Evolutionary conservation across 2,113 vertebrate genomes (phyloP).

Genomic region (Spheniscus mendiculus): DNA sequence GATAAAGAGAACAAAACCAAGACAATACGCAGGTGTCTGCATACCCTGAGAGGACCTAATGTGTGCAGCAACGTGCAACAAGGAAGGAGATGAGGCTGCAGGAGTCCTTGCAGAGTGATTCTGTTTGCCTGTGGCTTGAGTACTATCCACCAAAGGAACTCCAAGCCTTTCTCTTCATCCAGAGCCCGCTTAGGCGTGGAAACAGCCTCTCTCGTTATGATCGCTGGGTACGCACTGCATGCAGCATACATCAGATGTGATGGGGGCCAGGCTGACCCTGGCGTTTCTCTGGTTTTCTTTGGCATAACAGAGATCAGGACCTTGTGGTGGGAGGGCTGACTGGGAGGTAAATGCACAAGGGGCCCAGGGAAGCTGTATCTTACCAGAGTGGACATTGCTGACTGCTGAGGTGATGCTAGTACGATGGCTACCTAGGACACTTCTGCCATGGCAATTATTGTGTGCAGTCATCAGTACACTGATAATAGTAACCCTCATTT

Average conservation of each 20-base stretch:
- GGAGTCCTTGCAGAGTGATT: background rate
- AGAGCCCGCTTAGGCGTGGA: background rate
- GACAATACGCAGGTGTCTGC: background rate
- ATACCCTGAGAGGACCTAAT: background rate
- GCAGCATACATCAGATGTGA: background rate
- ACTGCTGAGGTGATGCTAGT: background rate
- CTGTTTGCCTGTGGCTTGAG: background rate
- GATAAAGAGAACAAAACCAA: background rate
- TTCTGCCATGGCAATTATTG: background rate
- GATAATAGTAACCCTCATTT: fast-evolving
- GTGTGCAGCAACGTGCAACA: background rate
- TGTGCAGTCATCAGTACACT: background rate
- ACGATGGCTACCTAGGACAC: background rate
- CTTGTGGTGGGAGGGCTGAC: background rate
- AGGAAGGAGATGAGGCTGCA: background rate
- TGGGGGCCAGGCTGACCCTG: background rate
- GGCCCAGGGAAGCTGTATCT: background rate
- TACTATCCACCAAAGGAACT: background rate
- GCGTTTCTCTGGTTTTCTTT: background rate
- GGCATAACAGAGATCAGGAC: background rate
- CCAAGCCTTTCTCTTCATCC: background rate
- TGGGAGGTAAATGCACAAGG: background rate
- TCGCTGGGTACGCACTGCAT: fast-evolving
- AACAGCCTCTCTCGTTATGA: fast-evolving
- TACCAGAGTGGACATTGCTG: background rate